These are phyloP conservation scores for Sula dactylatra DNA, from an alignment of 2,113 vertebrate species.

Conservation along the genomic window DNA sequence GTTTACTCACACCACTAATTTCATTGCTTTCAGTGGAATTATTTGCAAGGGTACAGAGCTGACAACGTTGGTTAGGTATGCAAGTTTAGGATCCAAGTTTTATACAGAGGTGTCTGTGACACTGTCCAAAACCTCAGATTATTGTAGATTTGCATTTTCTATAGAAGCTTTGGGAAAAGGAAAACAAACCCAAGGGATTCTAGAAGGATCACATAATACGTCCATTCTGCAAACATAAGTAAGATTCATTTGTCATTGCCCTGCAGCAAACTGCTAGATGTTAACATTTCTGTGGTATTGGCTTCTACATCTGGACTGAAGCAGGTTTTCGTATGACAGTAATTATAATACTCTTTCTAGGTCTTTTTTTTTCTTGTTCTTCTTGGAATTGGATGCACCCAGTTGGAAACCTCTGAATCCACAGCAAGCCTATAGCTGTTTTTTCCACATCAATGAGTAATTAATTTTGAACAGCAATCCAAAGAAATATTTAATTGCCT, in stretches of 20 bases:
- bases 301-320: constrained; percentile 53
- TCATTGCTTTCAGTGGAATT: background rate
- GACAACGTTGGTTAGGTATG: background rate
- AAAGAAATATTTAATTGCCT: constrained; percentile 49
- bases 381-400: constrained; percentile 33
- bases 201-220: background rate
- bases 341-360: constrained; percentile 42
- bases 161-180: background rate
- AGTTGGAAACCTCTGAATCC: constrained; percentile 18
- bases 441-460: constrained; percentile 54
- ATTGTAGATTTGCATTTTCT: background rate
- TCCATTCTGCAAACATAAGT: constrained; percentile 57
- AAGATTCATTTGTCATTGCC: constrained; percentile 43
- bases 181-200: background rate
- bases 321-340: constrained; percentile 54
- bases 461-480: constrained; percentile 45
- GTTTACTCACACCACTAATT: background rate
- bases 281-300: constrained; percentile 45
- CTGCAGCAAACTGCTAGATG: constrained; percentile 52
- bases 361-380: background rate
- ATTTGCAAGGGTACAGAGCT: background rate
- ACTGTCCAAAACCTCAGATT: background rate
- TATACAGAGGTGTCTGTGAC: background rate
- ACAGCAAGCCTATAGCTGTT: background rate
- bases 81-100: background rate